These are phyloP conservation scores for Osmerus eperlanus DNA, from an alignment of 2,113 vertebrate species.

Conservation along the genomic window DNA sequence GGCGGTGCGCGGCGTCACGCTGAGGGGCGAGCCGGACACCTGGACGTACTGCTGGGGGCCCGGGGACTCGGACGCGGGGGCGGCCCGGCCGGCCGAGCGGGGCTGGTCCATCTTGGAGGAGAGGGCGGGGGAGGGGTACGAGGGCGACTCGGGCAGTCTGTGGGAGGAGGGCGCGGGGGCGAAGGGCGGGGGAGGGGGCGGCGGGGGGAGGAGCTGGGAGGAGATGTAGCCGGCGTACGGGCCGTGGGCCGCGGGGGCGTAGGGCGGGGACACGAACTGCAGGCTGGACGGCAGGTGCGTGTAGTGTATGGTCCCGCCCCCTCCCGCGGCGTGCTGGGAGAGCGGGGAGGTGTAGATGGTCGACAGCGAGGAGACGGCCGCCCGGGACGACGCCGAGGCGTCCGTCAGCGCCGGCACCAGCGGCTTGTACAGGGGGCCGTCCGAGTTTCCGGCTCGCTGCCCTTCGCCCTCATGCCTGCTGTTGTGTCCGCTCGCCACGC, in stretches of 20 bases:
- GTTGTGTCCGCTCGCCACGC: constrained; percentile 72
- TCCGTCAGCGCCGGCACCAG: background rate
- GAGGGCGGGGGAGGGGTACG: constrained; percentile 81
- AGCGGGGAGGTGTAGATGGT: constrained; percentile 81
- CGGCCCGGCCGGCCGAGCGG: constrained; percentile 60
- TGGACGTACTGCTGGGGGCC: constrained; percentile 81
- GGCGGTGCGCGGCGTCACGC: constrained; percentile 72
- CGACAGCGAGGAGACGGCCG: constrained; percentile 78
- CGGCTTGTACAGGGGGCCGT: constrained; percentile 81
- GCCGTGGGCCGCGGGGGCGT: constrained; percentile 58
- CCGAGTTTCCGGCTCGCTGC: constrained; percentile 67
- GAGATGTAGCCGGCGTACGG: constrained; percentile 90
- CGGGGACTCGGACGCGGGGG: constrained; percentile 79
- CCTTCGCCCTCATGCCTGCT: constrained; percentile 45
- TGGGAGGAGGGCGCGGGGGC: constrained; percentile 75
- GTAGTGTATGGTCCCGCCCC: constrained; percentile 87
- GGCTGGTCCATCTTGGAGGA: constrained; percentile 77
- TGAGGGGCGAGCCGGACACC: constrained; percentile 79
- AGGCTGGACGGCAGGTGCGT: constrained; percentile 87
- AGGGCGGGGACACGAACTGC: constrained; percentile 89
- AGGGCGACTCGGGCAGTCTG: constrained; percentile 75
- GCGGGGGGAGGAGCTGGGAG: constrained; percentile 85
- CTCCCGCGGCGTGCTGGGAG: constrained; percentile 74
- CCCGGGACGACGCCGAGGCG: constrained; percentile 42
- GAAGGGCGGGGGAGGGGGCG: constrained; percentile 76